Evolutionary conservation across 2,888 invertebrate genomes (phyloP).

Genomic region (Matsumyia berberina): DNA sequence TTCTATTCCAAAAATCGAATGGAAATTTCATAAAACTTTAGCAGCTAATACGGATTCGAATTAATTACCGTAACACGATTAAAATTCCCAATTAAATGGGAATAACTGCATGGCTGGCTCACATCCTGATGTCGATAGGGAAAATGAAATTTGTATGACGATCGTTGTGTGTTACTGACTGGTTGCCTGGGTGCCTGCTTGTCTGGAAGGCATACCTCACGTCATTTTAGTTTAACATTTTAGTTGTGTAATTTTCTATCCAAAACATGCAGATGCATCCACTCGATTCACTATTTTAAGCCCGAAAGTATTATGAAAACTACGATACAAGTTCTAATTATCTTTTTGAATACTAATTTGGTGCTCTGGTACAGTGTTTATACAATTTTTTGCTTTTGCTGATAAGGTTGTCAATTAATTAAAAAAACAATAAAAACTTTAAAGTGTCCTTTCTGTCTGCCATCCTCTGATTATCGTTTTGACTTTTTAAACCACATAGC

Average conservation of each 20-base stretch:
- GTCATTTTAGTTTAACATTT: conserved; percentile 11
- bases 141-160: conserved; percentile 1
- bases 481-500: conserved; percentile 28
- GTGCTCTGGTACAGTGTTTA: background rate
- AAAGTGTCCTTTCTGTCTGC: background rate
- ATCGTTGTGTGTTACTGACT: background rate
- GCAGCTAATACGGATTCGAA: conserved; percentile 34
- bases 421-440: background rate
- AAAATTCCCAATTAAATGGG: conserved; percentile 55
- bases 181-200: no score
- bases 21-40: conserved; percentile 37
- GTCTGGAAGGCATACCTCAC: background rate
- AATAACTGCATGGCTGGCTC: conserved; percentile 6
- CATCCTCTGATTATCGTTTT: conserved; percentile 34
- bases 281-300: conserved; percentile 7
- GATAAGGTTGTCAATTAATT: background rate
- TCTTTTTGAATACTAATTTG: background rate
- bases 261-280: conserved; percentile 5
- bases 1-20: conserved; percentile 13
- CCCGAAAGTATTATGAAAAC: no score
- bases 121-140: conserved; percentile 4
- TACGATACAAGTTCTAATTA: conserved; percentile 4
- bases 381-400: background rate
- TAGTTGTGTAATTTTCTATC: conserved; percentile 11
- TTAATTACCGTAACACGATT: conserved; percentile 53